Evolutionary conservation across 1,140 invertebrate genomes (phyloP).

Genomic region (Battus philenor): DNA sequence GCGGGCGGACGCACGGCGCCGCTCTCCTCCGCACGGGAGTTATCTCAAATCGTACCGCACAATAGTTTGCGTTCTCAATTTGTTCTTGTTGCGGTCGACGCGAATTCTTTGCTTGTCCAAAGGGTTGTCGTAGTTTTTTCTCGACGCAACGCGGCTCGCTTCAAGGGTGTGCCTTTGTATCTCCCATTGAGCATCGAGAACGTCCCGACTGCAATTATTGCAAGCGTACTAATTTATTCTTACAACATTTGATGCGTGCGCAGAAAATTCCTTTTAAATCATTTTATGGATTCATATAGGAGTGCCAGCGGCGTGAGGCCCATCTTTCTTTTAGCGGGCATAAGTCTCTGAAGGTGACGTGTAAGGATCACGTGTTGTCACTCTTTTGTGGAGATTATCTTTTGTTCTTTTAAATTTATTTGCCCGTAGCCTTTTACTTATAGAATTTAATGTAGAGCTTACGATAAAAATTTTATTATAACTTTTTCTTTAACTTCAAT

Average conservation of each 20-base stretch:
- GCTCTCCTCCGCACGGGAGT: constrained; percentile 57
- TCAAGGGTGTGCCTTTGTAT: constrained; percentile 52
- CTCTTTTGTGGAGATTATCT: no score
- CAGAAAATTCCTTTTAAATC: constrained; percentile 8
- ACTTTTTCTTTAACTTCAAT: no score
- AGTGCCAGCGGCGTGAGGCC: constrained; percentile 1
- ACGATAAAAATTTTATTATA: no score
- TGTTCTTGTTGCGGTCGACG: constrained; percentile 71
- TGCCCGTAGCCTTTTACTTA: no score
- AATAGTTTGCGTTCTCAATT: constrained; percentile 70
- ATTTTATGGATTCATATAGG: constrained; percentile 18
- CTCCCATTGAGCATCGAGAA: constrained; percentile 39
- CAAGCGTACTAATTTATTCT: constrained; percentile 37
- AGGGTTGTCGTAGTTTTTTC: constrained; percentile 64
- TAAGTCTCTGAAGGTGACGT: background rate
- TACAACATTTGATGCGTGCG: constrained; percentile 19
- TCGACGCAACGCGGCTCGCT: constrained; percentile 37
- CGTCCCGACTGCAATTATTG: constrained; percentile 45
- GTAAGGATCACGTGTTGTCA: no score
- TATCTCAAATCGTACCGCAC: constrained; percentile 72
- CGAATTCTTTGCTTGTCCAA: constrained; percentile 68
- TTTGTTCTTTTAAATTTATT: no score
- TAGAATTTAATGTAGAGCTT: no score
- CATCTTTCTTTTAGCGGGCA: background rate
- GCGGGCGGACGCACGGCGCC: constrained; percentile 52